Evolutionary conservation across 1,140 invertebrate species (phyloP).

Genomic region (Aphelinus atriplicis): DNA sequence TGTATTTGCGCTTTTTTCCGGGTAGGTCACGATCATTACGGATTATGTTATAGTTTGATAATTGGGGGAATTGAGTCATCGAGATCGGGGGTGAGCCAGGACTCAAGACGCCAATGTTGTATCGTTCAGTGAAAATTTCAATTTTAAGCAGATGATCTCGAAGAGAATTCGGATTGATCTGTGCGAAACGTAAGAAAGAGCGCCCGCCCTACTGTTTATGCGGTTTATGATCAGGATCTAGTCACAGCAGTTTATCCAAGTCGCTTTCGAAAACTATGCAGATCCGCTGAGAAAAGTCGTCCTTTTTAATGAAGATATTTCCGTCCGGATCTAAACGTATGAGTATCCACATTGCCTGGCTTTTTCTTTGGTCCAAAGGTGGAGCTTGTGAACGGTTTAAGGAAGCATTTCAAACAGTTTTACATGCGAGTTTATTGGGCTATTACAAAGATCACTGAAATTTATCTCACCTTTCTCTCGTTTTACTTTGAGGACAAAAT

Average conservation of each 20-base stretch:
- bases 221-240: neutral
- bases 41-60: neutral
- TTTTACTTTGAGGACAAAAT: neutral
- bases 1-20: neutral
- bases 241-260: neutral
- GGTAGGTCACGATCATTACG: neutral
- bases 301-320: neutral
- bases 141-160: neutral
- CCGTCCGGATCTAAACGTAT: neutral
- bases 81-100: neutral
- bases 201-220: too few relatives aligned
- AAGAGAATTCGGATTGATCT: neutral
- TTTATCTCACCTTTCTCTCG: neutral
- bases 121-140: neutral
- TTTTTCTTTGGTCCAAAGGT: neutral
- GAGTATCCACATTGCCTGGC: neutral
- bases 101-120: neutral
- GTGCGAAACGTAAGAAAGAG: neutral
- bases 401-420: neutral
- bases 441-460: neutral
- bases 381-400: neutral
- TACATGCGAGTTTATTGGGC: neutral
- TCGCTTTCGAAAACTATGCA: neutral
- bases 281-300: neutral
- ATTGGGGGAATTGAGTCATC: too few relatives aligned